These are phyloP conservation scores for Diadegma fenestrale DNA, from an alignment of 2,888 invertebrate species.

Conservation along the genomic window DNA sequence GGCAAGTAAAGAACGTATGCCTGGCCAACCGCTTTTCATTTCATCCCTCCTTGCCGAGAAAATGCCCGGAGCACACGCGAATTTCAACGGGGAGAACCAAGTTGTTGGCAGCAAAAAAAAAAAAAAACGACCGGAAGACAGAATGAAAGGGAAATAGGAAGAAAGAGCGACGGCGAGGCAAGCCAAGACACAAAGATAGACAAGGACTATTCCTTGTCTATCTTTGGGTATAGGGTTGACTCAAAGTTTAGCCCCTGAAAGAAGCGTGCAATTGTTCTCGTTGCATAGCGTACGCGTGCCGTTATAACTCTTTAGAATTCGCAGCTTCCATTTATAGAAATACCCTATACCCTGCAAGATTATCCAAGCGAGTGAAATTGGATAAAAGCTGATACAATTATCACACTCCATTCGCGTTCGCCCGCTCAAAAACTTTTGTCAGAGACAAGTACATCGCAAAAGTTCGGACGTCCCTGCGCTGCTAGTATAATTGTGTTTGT, in stretches of 20 bases:
- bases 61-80: constrained; percentile 27
- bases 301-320: constrained; percentile 19
- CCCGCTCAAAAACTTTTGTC: background rate
- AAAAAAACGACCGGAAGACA: constrained; percentile 11
- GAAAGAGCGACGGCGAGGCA: background rate
- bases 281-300: constrained; percentile 11
- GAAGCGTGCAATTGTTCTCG: constrained; percentile 31
- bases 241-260: background rate
- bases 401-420: background rate
- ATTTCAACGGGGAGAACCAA: constrained; percentile 24
- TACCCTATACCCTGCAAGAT: no score
- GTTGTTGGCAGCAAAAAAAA: background rate
- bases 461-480: background rate
- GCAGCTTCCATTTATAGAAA: constrained; percentile 34
- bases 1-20: background rate
- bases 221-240: constrained; percentile 1
- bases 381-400: constrained; percentile 10
- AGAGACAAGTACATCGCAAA: background rate
- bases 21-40: background rate
- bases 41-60: constrained; percentile 19
- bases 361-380: constrained; percentile 33
- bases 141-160: background rate
- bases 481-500: background rate
- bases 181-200: background rate
- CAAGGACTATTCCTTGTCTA: no score